Evolutionary conservation across 2,797 vertebrate genomes (phyloP).

Genomic region (Thripadectes ignobilis): DNA sequence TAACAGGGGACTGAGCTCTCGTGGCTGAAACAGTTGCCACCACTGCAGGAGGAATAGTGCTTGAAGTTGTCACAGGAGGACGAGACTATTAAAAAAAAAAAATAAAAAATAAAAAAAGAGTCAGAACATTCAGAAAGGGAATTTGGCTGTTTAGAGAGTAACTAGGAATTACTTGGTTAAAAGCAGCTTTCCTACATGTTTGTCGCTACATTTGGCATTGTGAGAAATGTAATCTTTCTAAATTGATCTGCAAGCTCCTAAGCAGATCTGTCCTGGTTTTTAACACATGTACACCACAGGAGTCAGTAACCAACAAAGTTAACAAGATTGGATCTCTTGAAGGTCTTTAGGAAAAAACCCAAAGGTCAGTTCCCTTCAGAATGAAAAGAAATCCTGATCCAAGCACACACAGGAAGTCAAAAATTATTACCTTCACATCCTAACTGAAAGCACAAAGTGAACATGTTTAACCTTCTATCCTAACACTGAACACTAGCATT

Average conservation of each 20-base stretch:
- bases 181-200: not conserved
- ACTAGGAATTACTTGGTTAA: not conserved
- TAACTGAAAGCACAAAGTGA: not conserved
- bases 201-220: not conserved
- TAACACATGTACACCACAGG: not conserved
- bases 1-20: slow-evolving; percentile 93
- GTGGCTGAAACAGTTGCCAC: slow-evolving; percentile 93
- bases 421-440: not conserved
- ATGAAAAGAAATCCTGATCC: not conserved
- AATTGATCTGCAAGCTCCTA: not conserved
- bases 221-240: not conserved
- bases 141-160: not conserved
- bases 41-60: slow-evolving; percentile 91
- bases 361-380: not conserved
- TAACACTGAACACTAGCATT: not conserved
- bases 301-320: not conserved
- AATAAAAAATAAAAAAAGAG: not conserved
- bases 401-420: not conserved
- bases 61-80: slow-evolving; percentile 90
- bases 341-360: not conserved
- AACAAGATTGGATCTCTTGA: not conserved
- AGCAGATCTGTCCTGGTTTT: not conserved
- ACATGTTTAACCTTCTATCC: not conserved
- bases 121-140: not conserved
- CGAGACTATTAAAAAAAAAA: slow-evolving; percentile 83